Base-by-base conservation (phyloP, 1,140 invertebrate genomes). In the Theocolax elegans region DNA sequence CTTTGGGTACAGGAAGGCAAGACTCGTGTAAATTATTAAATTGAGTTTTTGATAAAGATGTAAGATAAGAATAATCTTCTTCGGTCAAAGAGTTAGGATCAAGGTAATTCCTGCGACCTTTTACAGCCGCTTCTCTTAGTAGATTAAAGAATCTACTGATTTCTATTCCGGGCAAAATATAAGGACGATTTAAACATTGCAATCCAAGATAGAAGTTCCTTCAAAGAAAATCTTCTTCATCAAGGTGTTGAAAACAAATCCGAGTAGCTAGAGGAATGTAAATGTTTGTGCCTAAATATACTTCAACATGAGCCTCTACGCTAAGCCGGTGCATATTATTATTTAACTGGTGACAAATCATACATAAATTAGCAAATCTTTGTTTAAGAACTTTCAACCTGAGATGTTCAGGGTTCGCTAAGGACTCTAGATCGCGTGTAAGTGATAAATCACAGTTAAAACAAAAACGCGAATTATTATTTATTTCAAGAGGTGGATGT, bases 391-490 rank as follows among this genome's bases (percentile, higher is more conserved):
- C 31, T 21, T 60, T 42, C 17, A 60, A 60, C 19, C 56, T 60
- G 19, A 60, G 21, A 60, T 42, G 40, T 8, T 38, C 12, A 42
- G 38, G 56, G 40, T 60, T 42, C 35, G 23, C 4, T 23, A 42
- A 38, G 23, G 21, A 42, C 40, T 60, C 56, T 25, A 9, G 17
- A 40, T 42, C 40, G 15, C 21, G 8, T 25, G 13, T 38, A 21
- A 60, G 35, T 40, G 25, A 60, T 38, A 60, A 42, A 60, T 60
- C 40, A 23, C 56, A 60, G 40, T 60, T 60, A 21, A 60, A 42
- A 42, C 56, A 60, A 42, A 60, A 21, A 42, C 38, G 35, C 19
- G 56, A 51, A 42, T 23, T 25, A 60, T 60, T 42, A 25, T 38
- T 42, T 19, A 60, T 60, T 25, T 60, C 56, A 60, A 60, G 31